Evolutionary conservation across 1,140 invertebrate species (phyloP), one percentile per base, ranked within the genome.

Genomic region (Anastrepha ludens): DNA sequence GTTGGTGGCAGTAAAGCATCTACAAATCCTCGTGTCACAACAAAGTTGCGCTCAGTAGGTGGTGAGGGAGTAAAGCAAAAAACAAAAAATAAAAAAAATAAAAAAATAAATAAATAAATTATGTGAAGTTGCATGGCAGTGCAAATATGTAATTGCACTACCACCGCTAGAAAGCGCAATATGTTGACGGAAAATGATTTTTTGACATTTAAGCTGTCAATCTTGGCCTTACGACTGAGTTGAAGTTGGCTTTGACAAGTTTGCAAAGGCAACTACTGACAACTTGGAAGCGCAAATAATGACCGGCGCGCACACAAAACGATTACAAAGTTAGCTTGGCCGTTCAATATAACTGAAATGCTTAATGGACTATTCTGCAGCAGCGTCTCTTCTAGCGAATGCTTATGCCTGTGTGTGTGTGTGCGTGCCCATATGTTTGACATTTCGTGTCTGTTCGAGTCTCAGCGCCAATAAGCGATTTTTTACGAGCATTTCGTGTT

Each of bases 401-500:
- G 55, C 41, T 17, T n/a, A 6, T 47, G 5, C 44, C 20, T 74
- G n/a, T 47, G 70, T 47, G n/a, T 7, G 47, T n/a, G 13, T 29
- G 11, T 47, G 41, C 9, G 3, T 81, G 47, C 50, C 44, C 7
- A 44, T 70, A 0, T 50, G 74, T 81, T 50, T 81, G 74, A 81
- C 74, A n/a, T 4, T 81, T 55, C 6, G 44, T 47, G 44, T 50
- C 47, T 81, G 44, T 9, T 81, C 74, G 44, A 81, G 74, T 55
- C 47, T 55, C 74, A 55, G 47, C n/a, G 74, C 47, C 47, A 81
- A 81, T 81, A 81, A 81, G 55, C 44, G 74, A 81, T 81, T 81
- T 81, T 81, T 81, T 81, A 81, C 17, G 74, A 55, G 8, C 47
- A 81, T 81, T 81, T 81, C 74, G 74, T 81, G 74, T 81, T 81